These are phyloP conservation scores for Pangasius krempfi DNA, from an alignment of 2,797 vertebrate genomes.

Conservation along the genomic window DNA sequence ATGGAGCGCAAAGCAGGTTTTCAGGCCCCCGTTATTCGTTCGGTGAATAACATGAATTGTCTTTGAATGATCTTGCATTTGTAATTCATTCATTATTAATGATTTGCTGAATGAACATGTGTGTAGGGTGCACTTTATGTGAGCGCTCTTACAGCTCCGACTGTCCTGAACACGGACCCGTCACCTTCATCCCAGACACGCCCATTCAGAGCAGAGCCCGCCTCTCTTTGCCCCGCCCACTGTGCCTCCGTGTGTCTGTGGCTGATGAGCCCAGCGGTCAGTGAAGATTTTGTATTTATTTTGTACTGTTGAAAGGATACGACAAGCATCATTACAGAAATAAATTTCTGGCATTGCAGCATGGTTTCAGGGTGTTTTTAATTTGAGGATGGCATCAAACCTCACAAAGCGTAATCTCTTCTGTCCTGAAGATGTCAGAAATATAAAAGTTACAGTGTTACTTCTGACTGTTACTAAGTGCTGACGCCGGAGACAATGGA, in stretches of 20 bases:
- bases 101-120: background rate
- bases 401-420: too few species aligned
- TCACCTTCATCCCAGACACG: conserved; percentile 91
- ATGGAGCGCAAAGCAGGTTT: too few species aligned
- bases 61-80: background rate
- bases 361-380: background rate
- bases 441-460: too few species aligned
- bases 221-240: conserved; percentile 91
- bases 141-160: conserved; percentile 93
- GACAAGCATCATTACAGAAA: background rate
- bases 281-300: conserved; percentile 47
- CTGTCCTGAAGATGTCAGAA: too few species aligned
- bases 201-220: conserved; percentile 94
- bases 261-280: conserved; percentile 89
- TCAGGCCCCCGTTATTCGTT: too few species aligned
- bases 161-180: conserved; percentile 94
- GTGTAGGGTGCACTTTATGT: conserved; percentile 94
- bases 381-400: background rate
- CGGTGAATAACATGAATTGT: too few species aligned
- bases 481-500: background rate
- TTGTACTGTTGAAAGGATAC: background rate
- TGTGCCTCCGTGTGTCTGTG: conserved; percentile 87
- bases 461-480: too few species aligned
- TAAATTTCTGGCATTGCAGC: background rate
- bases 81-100: background rate